Conservation (phyloP, 2,888 invertebrate genomes). For the Leucania comma region DNA sequence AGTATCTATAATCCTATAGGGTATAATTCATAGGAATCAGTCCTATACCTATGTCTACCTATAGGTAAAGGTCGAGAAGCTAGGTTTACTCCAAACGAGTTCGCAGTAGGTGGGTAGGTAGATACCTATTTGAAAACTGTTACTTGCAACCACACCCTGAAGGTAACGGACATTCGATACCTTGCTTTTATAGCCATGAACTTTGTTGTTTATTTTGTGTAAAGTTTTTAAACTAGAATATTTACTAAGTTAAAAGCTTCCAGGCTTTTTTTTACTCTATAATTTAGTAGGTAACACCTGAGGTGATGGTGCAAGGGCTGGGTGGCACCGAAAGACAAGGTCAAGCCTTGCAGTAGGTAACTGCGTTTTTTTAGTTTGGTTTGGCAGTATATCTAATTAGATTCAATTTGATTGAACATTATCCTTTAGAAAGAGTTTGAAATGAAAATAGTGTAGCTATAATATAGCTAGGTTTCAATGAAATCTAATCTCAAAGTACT, state of each 20-base stretch:
- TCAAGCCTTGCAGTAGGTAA: slow-evolving; percentile 19
- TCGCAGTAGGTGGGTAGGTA: neutral
- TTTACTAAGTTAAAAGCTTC: slow-evolving; percentile 27
- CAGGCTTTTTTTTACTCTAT: slow-evolving; percentile 32
- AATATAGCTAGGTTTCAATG: neutral
- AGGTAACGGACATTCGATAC: slow-evolving; percentile 32
- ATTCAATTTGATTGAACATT: neutral
- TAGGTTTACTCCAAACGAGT: slow-evolving; percentile 4
- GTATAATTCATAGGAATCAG: neutral
- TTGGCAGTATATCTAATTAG: slow-evolving; percentile 11
- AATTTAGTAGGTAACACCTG: slow-evolving; percentile 25
- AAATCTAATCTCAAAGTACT: neutral
- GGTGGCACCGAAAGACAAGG: slow-evolving; percentile 22
- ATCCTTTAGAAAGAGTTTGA: too few relatives aligned
- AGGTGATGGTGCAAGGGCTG: slow-evolving; percentile 17
- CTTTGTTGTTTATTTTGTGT: slow-evolving; percentile 33
- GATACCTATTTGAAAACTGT: slow-evolving; percentile 22
- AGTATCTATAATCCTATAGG: too few relatives aligned
- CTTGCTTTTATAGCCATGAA: slow-evolving; percentile 44
- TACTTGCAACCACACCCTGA: slow-evolving; percentile 26
- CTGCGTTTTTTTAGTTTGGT: neutral
- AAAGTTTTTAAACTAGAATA: slow-evolving; percentile 25
- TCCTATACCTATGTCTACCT: neutral
- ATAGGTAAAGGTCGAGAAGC: neutral
- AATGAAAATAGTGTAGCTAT: neutral